Evolutionary conservation across 2,113 vertebrate genomes (phyloP).

Genomic region (Petromus typicus): DNA sequence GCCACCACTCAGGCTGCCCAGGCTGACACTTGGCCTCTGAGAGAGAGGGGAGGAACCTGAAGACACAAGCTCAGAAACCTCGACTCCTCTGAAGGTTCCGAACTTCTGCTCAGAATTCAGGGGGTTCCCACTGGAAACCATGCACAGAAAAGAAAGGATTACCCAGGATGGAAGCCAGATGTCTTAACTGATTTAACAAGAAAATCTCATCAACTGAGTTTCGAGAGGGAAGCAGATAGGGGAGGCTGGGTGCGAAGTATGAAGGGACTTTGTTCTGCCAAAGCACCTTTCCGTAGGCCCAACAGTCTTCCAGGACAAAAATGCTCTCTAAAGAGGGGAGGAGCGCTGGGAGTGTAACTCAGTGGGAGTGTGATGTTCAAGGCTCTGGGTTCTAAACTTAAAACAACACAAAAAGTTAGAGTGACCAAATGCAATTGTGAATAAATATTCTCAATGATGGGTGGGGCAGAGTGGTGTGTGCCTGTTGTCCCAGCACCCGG

Average conservation of each 20-base stretch:
- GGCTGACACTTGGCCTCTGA: not conserved
- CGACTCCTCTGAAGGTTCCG: not conserved
- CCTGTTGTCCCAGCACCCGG: not conserved
- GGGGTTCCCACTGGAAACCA: not conserved
- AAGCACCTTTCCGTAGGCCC: not conserved
- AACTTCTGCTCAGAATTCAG: not conserved
- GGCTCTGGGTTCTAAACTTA: not conserved
- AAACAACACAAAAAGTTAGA: not conserved
- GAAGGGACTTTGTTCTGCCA: not conserved
- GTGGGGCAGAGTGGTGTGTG: not conserved
- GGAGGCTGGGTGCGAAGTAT: not conserved
- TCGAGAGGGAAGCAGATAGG: not conserved
- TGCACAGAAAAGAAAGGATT: not conserved
- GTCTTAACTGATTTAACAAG: not conserved
- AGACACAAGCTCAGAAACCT: not conserved
- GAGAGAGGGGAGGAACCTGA: not conserved
- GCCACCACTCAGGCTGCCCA: not conserved
- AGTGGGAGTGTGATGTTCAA: not conserved
- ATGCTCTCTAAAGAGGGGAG: not conserved
- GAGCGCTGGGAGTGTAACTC: not conserved
- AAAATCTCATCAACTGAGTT: not conserved
- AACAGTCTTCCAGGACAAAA: constrained; percentile 30
- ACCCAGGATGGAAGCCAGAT: not conserved
- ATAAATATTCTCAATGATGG: not conserved
- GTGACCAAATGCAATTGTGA: not conserved